These are phyloP conservation scores for Drosophila navojoa DNA, from an alignment of 1,140 invertebrate genomes.

Conservation along the genomic window DNA sequence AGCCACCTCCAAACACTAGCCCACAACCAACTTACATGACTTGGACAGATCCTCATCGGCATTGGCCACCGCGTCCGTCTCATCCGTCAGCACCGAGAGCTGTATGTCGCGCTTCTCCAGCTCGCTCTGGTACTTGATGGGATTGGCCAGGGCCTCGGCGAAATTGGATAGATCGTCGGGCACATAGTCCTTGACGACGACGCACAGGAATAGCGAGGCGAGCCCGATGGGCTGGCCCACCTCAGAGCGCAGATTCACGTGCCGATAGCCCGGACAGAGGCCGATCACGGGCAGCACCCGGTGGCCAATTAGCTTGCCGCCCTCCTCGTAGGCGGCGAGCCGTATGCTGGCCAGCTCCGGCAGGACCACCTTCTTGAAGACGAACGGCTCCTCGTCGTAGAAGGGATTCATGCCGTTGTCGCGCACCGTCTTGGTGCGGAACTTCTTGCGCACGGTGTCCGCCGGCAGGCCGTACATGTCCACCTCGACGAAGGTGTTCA, in stretches of 20 bases:
- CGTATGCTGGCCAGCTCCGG: slow-evolving; percentile 98
- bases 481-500: slow-evolving; percentile 98
- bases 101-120: slow-evolving; percentile 96
- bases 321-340: slow-evolving; percentile 98
- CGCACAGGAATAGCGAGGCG: slow-evolving; percentile 95
- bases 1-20: background rate
- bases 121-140: slow-evolving; percentile 98
- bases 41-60: slow-evolving; percentile 83
- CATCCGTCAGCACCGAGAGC: slow-evolving; percentile 94
- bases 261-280: slow-evolving; percentile 96
- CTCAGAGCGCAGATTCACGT: slow-evolving; percentile 94
- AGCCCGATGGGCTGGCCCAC: slow-evolving; percentile 96
- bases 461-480: slow-evolving; percentile 99
- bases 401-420: slow-evolving; percentile 98
- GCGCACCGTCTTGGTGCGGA: slow-evolving; percentile 95
- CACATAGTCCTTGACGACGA: slow-evolving; percentile 98
- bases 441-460: slow-evolving; percentile 98
- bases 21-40: slow-evolving; percentile 74
- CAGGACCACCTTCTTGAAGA: slow-evolving; percentile 99
- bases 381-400: slow-evolving; percentile 98
- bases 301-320: slow-evolving; percentile 97
- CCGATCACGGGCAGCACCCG: slow-evolving; percentile 97
- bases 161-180: slow-evolving; percentile 97
- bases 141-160: slow-evolving; percentile 98
- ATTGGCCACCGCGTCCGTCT: slow-evolving; percentile 86